Conservation (phyloP, 1,140 invertebrate genomes). For the Amyelois transitella region DNA sequence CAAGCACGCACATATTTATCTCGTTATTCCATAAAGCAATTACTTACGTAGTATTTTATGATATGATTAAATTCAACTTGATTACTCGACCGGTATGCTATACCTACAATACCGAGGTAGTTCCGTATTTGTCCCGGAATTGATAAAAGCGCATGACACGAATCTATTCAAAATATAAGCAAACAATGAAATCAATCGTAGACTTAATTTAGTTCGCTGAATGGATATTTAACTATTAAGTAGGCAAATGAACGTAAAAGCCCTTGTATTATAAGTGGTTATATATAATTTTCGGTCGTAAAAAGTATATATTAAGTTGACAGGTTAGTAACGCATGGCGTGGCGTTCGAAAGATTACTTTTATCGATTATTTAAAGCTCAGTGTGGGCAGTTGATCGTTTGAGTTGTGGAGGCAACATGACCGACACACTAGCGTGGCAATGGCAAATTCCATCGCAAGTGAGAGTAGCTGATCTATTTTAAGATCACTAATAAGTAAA, state of each 20-base stretch:
- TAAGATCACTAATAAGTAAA: background rate
- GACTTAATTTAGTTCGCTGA: background rate
- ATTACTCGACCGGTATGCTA: background rate
- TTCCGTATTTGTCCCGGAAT: background rate
- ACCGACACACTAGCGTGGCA: constrained; percentile 13
- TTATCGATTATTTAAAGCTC: background rate
- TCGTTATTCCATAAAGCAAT: background rate
- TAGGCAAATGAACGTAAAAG: no score
- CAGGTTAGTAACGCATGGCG: background rate
- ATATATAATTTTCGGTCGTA: no score
- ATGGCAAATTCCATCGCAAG: constrained; percentile 23
- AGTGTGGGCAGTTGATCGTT: constrained; percentile 16
- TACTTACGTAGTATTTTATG: background rate
- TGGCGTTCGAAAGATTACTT: background rate
- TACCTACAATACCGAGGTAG: background rate
- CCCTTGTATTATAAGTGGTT: no score
- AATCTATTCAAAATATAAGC: background rate
- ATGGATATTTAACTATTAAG: no score
- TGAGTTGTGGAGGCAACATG: constrained; percentile 11
- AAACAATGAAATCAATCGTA: background rate
- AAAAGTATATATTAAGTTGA: no score
- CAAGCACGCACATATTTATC: background rate
- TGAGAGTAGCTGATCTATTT: constrained; percentile 23
- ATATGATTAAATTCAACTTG: no score
- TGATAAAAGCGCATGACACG: background rate